phyloP scores from a whole-genome alignment of 2,113 vertebrate genomes.

The Vidua macroura region DNA sequence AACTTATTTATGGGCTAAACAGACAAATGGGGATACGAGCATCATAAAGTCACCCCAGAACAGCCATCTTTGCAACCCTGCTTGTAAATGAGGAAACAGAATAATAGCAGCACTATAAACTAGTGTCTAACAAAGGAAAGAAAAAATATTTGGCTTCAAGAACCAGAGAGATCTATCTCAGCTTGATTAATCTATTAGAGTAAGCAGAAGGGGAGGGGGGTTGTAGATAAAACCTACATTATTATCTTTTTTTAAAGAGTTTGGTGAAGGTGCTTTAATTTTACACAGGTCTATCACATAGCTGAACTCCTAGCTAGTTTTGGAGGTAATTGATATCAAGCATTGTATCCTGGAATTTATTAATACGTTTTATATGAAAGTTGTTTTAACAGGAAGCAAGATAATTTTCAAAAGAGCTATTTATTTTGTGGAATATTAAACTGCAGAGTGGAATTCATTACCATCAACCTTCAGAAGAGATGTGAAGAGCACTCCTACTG shows the following conservation, averaged over 20 bases:
- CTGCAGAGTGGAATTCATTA: not conserved
- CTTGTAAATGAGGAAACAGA: not conserved
- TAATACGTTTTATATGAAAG: not conserved
- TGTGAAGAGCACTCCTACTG: not conserved
- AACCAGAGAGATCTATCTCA: not conserved
- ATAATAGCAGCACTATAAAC: not conserved
- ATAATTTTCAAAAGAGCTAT: not conserved
- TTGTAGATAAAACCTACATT: not conserved
- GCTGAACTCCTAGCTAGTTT: not conserved
- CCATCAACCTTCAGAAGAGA: not conserved
- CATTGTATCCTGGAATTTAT: not conserved
- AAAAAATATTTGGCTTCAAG: not conserved
- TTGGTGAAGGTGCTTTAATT: not conserved
- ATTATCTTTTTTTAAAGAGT: not conserved
- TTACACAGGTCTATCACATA: not conserved
- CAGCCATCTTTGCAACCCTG: not conserved
- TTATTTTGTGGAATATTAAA: conserved; percentile 1
- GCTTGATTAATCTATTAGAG: not conserved
- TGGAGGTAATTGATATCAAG: not conserved
- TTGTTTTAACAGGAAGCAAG: not conserved
- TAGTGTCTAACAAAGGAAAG: not conserved
- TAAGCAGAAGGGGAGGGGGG: not conserved
- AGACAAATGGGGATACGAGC: not conserved
- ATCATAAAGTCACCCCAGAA: not conserved
- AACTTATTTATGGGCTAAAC: not conserved